Evolutionary conservation across 2,113 vertebrate genomes (phyloP), one percentile per base, ranked within the genome.

Genomic region (Datnioides undecimradiatus): DNA sequence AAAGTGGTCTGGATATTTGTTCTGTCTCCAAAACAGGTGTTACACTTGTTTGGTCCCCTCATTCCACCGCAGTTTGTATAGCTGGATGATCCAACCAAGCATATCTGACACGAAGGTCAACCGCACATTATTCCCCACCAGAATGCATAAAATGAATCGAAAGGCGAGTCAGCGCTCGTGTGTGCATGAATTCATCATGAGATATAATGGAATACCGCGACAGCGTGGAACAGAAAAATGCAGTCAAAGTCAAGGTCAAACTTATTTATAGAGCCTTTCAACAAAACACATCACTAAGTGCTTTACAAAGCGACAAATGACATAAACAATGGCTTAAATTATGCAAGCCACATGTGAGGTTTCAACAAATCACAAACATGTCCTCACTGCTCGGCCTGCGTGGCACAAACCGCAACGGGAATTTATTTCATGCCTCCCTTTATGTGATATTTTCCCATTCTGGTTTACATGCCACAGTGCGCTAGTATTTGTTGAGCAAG

Each of bases 1-100:
- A 71, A 84, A 84, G 64, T 38, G 55, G 55, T 70, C 57, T 31
- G 83, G 84, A 80, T 88, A 80, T 90, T 91, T 84, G 87, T 90
- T 91, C 90, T 77, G 58, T 68, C 82, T 87, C 88, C 82, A 87
- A 88, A 92, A 93, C 93, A 93, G 90, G 91, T 94, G 89, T 86
- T 89, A 57, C 77, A 92, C 92, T 73, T 93, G 92, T 94, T 90
- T 59, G 76, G 68, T 68, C 52, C 74, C 59, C 43, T 70, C 71
- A 65, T 86, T 87, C 60, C 62, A 17, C 31, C 0, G 31, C 65
- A 45, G 68, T 79, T 82, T 81, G 84, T 87, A 73, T 70, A 72
- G 80, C 82, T 33, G 79, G 64, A 73, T 77, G 86, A 83, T 85
- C 82, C 76, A 48, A 73, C 76, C 75, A 12, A 72, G 82, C 84